Conservation (phyloP, 2,113 vertebrate genomes). For the Sinocyclocheilus grahami region DNA sequence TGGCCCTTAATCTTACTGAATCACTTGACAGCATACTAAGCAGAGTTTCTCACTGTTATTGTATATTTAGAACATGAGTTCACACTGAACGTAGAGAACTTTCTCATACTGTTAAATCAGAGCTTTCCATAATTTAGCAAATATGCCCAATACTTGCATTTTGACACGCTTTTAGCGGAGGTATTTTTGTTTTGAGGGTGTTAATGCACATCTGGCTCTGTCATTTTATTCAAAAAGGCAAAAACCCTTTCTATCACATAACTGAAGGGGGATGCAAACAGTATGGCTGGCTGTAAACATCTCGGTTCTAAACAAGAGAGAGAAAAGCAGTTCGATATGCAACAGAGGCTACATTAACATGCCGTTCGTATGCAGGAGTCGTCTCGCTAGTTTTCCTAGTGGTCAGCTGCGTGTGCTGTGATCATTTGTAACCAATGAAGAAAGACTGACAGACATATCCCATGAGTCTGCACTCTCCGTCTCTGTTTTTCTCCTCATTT, state of each 20-base stretch:
- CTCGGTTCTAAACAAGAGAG: neutral
- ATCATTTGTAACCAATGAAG: constrained; percentile 32
- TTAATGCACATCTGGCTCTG: constrained; percentile 19
- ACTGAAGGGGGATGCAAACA: neutral
- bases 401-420: constrained; percentile 21
- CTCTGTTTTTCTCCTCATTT: constrained; percentile 36
- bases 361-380: neutral
- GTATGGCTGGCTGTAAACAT: neutral
- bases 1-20: constrained; percentile 22
- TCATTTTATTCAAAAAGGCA: neutral
- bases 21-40: constrained; percentile 32
- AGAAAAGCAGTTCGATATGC: neutral
- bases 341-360: neutral
- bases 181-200: constrained; percentile 1
- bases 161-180: neutral
- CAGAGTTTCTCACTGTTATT: constrained; percentile 16
- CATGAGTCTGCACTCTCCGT: neutral
- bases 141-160: neutral
- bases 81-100: neutral
- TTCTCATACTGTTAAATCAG: neutral
- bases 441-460: constrained; percentile 42
- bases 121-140: neutral
- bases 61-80: constrained; percentile 5
- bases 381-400: constrained; percentile 22
- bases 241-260: neutral